Evolutionary conservation across 2,797 vertebrate species (phyloP), one percentile per base, ranked within the genome.

Genomic region (Myioborus melanocephalus): DNA sequence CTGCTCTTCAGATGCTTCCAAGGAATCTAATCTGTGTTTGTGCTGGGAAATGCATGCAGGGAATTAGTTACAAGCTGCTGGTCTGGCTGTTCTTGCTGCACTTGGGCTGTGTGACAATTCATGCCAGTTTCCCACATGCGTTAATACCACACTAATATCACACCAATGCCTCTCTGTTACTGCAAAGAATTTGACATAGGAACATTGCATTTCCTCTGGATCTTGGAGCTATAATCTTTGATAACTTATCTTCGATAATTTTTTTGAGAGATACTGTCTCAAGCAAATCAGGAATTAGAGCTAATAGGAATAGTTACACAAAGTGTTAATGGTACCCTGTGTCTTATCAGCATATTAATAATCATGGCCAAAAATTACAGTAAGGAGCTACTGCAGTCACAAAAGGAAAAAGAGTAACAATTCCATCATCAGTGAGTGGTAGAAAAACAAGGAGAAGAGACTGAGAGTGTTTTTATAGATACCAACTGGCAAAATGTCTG

Each of bases 51-150:
- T 27, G 16, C 5, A 19, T 8, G 12, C 18, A 60, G 32, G 27
- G 55, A 53, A 22, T 37, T 34, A n/a, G 19, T 39, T 41, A 15
- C 15, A 57, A 71, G 23, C 14, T 69, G 10, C 46, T 70, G n/a
- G 2, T 76, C 52, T 80, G 77, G 15, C 32, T 71, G 14, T 15
- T 84, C 13, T 4, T 61, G 1, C 14, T 86, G 55, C 26, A 4
- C 14, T 23, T 57, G 55, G 16, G 65, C n/a, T 72, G 11, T 66
- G 3, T 14, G 26, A 43, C 19, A 76, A 1, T 16, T 37, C 56
- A 1, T 44, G 18, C 9, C 41, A 5, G 6, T 17, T 83, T 89
- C 28, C 32, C 59, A 49, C 16, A 4, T 9, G 27, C 0, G 0
- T 55, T 72, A 68, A 32, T 79, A 41, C 8, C 18, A 32, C 41